Conservation (phyloP, 2,113 vertebrate species). For the Sorex fumeus region DNA sequence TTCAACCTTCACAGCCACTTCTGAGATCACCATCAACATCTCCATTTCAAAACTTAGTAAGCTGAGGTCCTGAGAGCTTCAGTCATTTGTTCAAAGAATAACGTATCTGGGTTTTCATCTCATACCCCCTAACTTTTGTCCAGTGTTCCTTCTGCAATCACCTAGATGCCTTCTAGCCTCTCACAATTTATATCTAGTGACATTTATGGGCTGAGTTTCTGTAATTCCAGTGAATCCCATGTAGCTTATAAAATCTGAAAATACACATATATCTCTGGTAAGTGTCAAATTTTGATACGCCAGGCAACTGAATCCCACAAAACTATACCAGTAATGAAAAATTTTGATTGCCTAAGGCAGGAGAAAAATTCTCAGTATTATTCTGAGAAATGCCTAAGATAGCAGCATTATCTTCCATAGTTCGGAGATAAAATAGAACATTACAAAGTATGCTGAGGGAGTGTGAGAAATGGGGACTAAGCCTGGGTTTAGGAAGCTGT, state of each 20-base stretch:
- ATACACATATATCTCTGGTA: slow-evolving; percentile 53
- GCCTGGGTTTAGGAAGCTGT: not conserved
- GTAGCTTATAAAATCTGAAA: slow-evolving; percentile 74
- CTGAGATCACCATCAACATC: not conserved
- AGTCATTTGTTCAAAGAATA: not conserved
- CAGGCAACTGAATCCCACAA: slow-evolving; percentile 34
- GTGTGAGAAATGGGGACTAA: not conserved
- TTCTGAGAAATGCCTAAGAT: slow-evolving; percentile 28
- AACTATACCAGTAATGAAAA: slow-evolving; percentile 36
- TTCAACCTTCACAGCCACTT: not conserved
- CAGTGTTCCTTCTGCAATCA: not conserved
- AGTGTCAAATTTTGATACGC: slow-evolving; percentile 46
- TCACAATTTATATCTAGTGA: slow-evolving; percentile 46
- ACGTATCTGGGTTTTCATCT: not conserved
- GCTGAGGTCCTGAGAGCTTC: not conserved
- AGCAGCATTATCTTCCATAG: not conserved
- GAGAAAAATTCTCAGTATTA: not conserved
- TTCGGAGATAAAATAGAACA: not conserved
- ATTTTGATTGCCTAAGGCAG: slow-evolving; percentile 41
- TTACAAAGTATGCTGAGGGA: not conserved
- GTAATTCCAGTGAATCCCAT: slow-evolving; percentile 52
- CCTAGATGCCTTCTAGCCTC: not conserved
- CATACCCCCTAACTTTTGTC: not conserved
- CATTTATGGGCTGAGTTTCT: slow-evolving; percentile 64
- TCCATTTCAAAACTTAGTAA: slow-evolving; percentile 1